Percentiles rank a stretch among this genome's conserved stretches.
Evolutionary conservation across 2,113 vertebrate species (phyloP).

Genomic region (Prolemur simus): DNA sequence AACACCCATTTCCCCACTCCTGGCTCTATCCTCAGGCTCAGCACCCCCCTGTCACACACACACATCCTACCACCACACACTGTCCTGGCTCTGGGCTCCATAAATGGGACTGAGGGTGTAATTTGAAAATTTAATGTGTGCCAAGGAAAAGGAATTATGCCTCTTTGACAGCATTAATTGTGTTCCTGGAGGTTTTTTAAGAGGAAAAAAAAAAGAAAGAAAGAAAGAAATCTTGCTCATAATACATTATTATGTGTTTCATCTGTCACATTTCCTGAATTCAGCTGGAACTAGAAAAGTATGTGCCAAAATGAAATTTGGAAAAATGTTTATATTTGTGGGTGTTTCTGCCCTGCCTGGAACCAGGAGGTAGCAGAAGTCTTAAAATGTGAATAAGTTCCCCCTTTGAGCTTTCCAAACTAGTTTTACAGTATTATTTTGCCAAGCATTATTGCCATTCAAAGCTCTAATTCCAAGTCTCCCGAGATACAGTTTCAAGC

Average conservation of each 20-base stretch:
- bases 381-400: slow-evolving; percentile 43
- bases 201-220: background rate
- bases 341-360: slow-evolving; percentile 30
- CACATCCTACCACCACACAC: background rate
- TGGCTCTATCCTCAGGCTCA: background rate
- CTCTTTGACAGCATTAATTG: background rate
- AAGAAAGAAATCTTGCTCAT: slow-evolving; percentile 29
- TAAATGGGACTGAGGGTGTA: background rate
- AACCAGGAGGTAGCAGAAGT: slow-evolving; percentile 57
- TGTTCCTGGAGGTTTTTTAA: background rate
- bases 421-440: background rate
- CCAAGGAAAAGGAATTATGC: background rate
- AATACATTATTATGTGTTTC: background rate
- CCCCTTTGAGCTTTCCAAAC: slow-evolving; percentile 21
- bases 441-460: slow-evolving; percentile 1
- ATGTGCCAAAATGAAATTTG: slow-evolving; percentile 54
- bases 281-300: slow-evolving; percentile 38
- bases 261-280: slow-evolving; percentile 33
- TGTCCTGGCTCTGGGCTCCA: background rate
- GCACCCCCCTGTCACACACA: background rate
- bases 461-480: slow-evolving; percentile 15
- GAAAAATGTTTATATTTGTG: slow-evolving; percentile 26
- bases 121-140: background rate
- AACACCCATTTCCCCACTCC: background rate
- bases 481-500: background rate